Evolutionary conservation across 2,888 invertebrate species (phyloP).

Genomic region (Crepidodera aurea): DNA sequence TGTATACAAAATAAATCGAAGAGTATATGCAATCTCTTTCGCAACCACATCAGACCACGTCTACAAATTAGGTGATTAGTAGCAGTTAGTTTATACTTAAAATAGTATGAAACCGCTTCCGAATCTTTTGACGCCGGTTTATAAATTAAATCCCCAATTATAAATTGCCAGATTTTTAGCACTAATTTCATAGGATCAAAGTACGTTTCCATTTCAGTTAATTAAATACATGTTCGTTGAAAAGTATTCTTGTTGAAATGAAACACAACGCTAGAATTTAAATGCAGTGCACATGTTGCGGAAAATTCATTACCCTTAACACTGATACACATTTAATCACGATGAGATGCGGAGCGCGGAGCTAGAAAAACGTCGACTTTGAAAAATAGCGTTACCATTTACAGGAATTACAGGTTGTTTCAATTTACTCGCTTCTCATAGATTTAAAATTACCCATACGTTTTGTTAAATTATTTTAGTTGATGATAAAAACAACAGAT

Average conservation of each 20-base stretch:
- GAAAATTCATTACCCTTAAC: conserved; percentile 24
- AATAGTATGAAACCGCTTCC: too few species aligned
- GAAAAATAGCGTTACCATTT: conserved; percentile 1
- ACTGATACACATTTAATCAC: conserved; percentile 22
- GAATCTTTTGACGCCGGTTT: too few species aligned
- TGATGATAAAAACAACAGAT: too few species aligned
- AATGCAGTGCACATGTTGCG: conserved; percentile 14
- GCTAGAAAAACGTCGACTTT: conserved; percentile 1
- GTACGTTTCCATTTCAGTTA: conserved; percentile 16
- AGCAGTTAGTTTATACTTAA: too few species aligned
- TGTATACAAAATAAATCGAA: too few species aligned
- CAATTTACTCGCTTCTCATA: background rate
- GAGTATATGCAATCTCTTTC: too few species aligned
- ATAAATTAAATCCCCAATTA: background rate
- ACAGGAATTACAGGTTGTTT: conserved; percentile 1
- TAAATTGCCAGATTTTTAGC: background rate
- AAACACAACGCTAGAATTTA: conserved; percentile 16
- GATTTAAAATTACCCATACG: background rate
- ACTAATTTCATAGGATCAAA: background rate
- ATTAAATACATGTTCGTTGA: conserved; percentile 19
- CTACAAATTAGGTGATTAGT: too few species aligned
- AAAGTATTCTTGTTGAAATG: conserved; percentile 14
- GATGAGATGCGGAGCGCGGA: background rate
- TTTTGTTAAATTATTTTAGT: too few species aligned
- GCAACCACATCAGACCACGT: too few species aligned